Conservation (phyloP, 1,140 invertebrate genomes). For the Stegodyphus dumicola region DNA sequence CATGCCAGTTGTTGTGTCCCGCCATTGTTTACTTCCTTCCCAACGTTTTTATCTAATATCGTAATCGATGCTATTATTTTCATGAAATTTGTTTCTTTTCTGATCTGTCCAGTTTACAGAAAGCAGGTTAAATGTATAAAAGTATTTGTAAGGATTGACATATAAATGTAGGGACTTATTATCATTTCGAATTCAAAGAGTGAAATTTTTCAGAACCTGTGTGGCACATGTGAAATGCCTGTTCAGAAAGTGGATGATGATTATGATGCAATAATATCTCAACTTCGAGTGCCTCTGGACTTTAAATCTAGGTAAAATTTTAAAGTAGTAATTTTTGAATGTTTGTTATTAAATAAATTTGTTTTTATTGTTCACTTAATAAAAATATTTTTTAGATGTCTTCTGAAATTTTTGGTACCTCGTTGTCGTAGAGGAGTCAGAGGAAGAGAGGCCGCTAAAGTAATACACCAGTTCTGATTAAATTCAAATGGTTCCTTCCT, state of each 20-base stretch:
- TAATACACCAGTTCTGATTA: constrained; percentile 27
- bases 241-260: constrained; percentile 36
- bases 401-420: constrained; percentile 73
- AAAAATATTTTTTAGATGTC: constrained; percentile 66
- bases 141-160: too few species aligned
- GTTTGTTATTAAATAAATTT: not conserved
- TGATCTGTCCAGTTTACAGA: too few species aligned
- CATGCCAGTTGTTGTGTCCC: too few species aligned
- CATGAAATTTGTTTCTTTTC: too few species aligned
- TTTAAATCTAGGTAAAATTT: constrained; percentile 40
- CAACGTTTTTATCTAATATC: too few species aligned
- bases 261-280: constrained; percentile 8
- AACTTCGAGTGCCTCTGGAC: constrained; percentile 10
- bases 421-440: constrained; percentile 74
- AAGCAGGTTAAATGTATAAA: too few species aligned
- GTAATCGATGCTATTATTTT: too few species aligned
- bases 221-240: not conserved
- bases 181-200: too few species aligned
- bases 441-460: constrained; percentile 77
- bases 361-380: constrained; percentile 26
- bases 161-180: too few species aligned
- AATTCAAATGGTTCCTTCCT: not conserved
- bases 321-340: not conserved
- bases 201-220: not conserved
- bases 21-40: too few species aligned